Conservation (phyloP, 2,797 vertebrate genomes). For the Sebastes trivittatus region DNA sequence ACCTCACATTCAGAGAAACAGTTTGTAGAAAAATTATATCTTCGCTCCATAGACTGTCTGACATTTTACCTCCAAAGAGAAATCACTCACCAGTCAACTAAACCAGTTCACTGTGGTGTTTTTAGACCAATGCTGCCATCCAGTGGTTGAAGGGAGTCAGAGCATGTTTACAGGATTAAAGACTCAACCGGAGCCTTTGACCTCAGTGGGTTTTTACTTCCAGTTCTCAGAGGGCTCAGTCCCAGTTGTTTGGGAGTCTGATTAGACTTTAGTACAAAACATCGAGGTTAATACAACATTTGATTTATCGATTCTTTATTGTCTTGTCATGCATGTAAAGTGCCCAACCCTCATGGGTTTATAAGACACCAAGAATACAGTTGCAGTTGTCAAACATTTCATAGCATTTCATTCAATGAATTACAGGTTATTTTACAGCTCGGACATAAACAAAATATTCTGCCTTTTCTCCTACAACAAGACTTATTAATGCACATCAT, state of each 20-base stretch:
- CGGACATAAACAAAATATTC: no score
- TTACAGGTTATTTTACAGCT: no score
- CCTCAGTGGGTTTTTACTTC: neutral
- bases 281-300: neutral
- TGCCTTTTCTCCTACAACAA: neutral
- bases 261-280: neutral
- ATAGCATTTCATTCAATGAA: no score
- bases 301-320: fast-evolving
- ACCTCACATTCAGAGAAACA: neutral
- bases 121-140: slow-evolving; percentile 49
- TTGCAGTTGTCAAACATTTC: no score
- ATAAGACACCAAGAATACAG: no score
- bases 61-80: neutral
- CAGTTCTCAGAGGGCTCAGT: neutral
- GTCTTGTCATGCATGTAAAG: fast-evolving
- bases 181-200: neutral
- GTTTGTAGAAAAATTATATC: fast-evolving
- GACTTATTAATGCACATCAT: neutral
- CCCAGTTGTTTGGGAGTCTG: neutral
- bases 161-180: neutral
- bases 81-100: neutral
- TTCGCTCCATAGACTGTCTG: neutral
- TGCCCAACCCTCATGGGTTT: no score
- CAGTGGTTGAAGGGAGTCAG: neutral
- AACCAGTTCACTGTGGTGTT: neutral